Evolutionary conservation across 2,888 invertebrate species (phyloP), one percentile per base, ranked within the genome.

Genomic region (Acanthosepion esculentum): DNA sequence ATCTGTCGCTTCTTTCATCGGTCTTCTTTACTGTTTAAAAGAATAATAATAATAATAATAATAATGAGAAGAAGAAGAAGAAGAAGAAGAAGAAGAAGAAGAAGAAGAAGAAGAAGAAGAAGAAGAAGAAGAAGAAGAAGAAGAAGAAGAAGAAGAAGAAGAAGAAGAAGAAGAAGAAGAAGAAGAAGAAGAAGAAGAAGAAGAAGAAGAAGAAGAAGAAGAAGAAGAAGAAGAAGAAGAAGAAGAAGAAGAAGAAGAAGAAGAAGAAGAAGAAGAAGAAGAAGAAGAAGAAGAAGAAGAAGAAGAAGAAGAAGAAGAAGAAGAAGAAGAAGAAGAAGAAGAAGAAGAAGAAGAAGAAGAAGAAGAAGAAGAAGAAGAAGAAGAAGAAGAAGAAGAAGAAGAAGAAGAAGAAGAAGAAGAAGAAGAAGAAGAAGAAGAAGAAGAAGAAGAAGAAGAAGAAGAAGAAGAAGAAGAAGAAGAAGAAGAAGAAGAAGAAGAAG

Each of bases 341-440:
- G 26, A 64, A 64, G 23, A 23, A 26, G 23, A 64, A 64, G 26
- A 7, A 64, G 29, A 2, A 2, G 29, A n/a, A 23, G 20, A 26
- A 64, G 26, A 12, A 92, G 26, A 64, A 64, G 23, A 23, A 26
- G 23, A 64, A 64, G 7, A 0, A 64, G 29, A 0, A 2, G 29
- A 0, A 18, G 15, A 10, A 10, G 10, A 41, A 29, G 10, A 29
- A 15, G 48, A 48, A 48, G 92, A 10, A 50, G 48, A 48, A 26
- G 12, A 26, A 55, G 18, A 55, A 55, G 15, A 18, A 55, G 18
- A 12, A 18, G 78, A 53, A 93, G 91, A 50, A 92, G 53, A 59
- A 48, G 91, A 18, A 48, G 48, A 93, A 55, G 93, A 55, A 94
- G 64, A 94, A 91, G 64, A 48, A 10, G 41, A 48, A 91, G 91